Base-by-base conservation (phyloP, 1,140 invertebrate species). In the Pseudomyrmex gracilis region DNA sequence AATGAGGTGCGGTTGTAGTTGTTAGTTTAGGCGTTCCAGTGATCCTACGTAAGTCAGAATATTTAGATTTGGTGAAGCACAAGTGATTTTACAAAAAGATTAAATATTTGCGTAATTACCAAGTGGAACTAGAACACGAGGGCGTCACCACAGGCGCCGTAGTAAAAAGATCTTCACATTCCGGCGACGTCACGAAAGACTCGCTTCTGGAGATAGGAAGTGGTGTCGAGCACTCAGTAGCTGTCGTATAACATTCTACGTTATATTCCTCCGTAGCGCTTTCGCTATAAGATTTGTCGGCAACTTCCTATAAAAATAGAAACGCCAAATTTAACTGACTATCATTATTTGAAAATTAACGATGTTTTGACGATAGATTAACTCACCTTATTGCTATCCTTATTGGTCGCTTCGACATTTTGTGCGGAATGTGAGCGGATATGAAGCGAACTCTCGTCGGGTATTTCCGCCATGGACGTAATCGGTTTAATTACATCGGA, bases 211-310 rank as follows among this genome's bases (percentile, higher is more conserved):
- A 96, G 83, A 96, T 95, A 24, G 78, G 82, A 22, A 95, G 95
- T 34, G 96, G 95, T 70, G 94, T 95, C 9, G 96, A 96, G 83
- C 95, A 96, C 86, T 97, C 96, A 1, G 96, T 96, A n/a, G 96
- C 96, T 7, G 96, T 96, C 43, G 95, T 94, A 91, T 96, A 97
- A 70, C 96, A 96, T 63, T 97, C 96, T 70, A 95, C 94, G 66
- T 89, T 91, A 89, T 93, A 96, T 86, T 96, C 96, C 66, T 96
- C 96, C 70, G 95, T 93, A 73, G 57, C 20, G 68, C 77, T 91
- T 2, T 92, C 91, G 22, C 85, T 84, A 51, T 55, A 45, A n/a
- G 66, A 61, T 8, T 76, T 83, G 9, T 88, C 85, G 3, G 22
- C 20, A n/a, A 70, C 9, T 45, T 86, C 83, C 87, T 89, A 60